phyloP scores from a whole-genome alignment of 2,888 invertebrate species.

The Lysandra coridon region DNA sequence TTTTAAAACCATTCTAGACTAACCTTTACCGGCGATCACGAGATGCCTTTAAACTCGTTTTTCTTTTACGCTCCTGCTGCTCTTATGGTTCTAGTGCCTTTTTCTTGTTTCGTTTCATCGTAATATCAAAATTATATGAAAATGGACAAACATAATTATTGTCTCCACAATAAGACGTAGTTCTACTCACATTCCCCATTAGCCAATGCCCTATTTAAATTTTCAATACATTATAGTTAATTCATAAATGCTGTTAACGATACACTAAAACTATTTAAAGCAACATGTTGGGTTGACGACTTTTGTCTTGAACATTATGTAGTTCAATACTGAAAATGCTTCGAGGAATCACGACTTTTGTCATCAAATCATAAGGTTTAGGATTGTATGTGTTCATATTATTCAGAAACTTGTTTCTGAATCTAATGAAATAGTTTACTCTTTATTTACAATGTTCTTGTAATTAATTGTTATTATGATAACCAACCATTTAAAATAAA shows the following conservation, averaged over 20 bases:
- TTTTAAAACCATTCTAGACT: not conserved
- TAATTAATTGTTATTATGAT: too few relatives aligned
- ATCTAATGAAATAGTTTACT: not conserved
- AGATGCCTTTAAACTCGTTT: not conserved
- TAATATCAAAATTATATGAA: not conserved
- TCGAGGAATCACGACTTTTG: not conserved
- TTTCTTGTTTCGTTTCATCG: not conserved
- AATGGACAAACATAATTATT: not conserved
- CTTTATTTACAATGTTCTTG: too few relatives aligned
- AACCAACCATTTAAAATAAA: too few relatives aligned
- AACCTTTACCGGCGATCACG: slow-evolving; percentile 3
- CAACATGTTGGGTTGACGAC: slow-evolving; percentile 4
- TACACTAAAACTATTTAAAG: slow-evolving; percentile 10
- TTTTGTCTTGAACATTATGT: slow-evolving; percentile 3
- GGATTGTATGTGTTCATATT: not conserved
- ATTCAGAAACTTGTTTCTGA: slow-evolving; percentile 9
- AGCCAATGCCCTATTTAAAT: not conserved
- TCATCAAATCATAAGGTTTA: not conserved
- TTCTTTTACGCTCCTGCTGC: not conserved
- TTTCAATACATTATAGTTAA: not conserved
- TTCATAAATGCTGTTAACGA: slow-evolving; percentile 19
- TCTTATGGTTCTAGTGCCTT: not conserved
- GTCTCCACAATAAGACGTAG: not conserved
- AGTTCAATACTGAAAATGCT: not conserved
- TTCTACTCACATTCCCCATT: not conserved